phyloP scores from a whole-genome alignment of 1,140 invertebrate species.

The Drosophila erecta region DNA sequence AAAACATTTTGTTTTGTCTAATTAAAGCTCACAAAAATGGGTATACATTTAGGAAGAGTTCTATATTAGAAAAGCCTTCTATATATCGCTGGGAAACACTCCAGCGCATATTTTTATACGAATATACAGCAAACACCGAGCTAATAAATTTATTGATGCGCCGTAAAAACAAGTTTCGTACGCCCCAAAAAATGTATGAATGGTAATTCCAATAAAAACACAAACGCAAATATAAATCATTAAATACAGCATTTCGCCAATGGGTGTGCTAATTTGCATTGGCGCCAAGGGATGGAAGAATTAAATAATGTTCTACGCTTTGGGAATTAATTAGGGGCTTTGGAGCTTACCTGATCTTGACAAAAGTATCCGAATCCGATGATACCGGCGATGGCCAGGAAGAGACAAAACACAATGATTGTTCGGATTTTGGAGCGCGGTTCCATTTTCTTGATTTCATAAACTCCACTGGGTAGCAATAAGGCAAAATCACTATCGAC shows the following conservation, averaged over 20 bases:
- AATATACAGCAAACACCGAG: constrained; percentile 13
- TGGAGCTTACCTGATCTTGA: constrained; percentile 89
- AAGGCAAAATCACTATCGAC: constrained; percentile 91
- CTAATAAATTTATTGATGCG: constrained; percentile 39
- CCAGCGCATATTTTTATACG: constrained; percentile 21
- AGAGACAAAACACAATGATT: constrained; percentile 91
- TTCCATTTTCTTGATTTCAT: constrained; percentile 92
- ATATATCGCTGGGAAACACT: constrained; percentile 33
- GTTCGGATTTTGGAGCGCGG: constrained; percentile 89
- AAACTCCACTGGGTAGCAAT: constrained; percentile 88
- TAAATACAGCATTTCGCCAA: constrained; percentile 45
- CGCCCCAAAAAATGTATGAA: constrained; percentile 24
- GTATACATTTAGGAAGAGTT: constrained; percentile 16
- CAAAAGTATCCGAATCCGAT: constrained; percentile 95
- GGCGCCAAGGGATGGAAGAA: constrained; percentile 56
- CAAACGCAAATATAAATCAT: constrained; percentile 71
- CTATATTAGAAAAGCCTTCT: constrained; percentile 12
- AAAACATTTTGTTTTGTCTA: constrained; percentile 47
- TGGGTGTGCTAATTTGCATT: constrained; percentile 69
- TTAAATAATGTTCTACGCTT: constrained; percentile 51
- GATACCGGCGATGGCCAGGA: constrained; percentile 92
- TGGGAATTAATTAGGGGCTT: constrained; percentile 27
- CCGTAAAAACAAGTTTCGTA: constrained; percentile 45
- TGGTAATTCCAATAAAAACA: constrained; percentile 56
- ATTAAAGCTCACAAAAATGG: constrained; percentile 44